Evolutionary conservation across 2,113 vertebrate genomes (phyloP), one percentile per base, ranked within the genome.

Genomic region (Cheirogaleus medius): DNA sequence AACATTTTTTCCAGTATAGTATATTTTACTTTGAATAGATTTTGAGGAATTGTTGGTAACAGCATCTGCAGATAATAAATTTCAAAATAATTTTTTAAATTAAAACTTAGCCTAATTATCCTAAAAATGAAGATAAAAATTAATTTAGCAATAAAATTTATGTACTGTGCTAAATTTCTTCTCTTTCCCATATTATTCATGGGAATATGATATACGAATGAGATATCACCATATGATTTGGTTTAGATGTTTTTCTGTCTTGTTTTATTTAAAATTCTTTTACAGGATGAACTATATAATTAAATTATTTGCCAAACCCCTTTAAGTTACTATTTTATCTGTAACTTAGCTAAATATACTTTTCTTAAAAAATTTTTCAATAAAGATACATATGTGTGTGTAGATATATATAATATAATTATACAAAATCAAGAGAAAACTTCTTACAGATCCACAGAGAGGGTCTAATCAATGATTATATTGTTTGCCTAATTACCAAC

Each of bases 281-380:
- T 60, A 18, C 1, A 69, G 29, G 39, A 47, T 87, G 25, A 88
- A 87, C 14, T 13, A 54, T 91, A n/a, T 54, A 80, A 80, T 49
- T 92, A 39, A 78, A 80, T 94, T n/a, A 93, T 42, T 42, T 97
- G 58, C 2, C 32, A 95, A 54, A 2, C 20, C 42, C 20, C 2
- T 74, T 85, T 81, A 84, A 90, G 21, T 52, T 91, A 17, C 29
- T 76, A 39, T 78, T 90, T 76, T 83, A 69, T 95, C 84, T 91
- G 21, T 91, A 87, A 91, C 10, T 85, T 92, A 39, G 29, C 20
- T 92, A 74, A 85, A 54, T 54, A 2, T 76, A 56, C 20, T 90
- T 88, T 74, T 52, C 66, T 68, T 94, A 68, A 81, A 84, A 83
- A 91, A 63, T 23, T 81, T 93, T 90, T 66, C 2, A 71, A 60